Conservation (phyloP, 2,888 invertebrate genomes). For the Diachrysia chrysitis region DNA sequence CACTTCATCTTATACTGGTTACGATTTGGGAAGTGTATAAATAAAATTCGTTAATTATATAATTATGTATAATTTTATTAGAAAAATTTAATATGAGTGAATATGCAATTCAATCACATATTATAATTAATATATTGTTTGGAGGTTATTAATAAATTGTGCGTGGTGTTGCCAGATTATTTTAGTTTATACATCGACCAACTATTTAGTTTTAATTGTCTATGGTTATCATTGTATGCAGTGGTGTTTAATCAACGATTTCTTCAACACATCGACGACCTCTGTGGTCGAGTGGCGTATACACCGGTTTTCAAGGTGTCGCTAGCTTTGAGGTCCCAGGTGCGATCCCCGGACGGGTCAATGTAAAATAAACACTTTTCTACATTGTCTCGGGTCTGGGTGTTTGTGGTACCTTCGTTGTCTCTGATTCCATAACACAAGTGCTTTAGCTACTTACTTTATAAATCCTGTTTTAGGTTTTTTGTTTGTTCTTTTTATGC, state of each 20-base stretch:
- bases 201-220: conserved; percentile 49
- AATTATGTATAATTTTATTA: conserved; percentile 11
- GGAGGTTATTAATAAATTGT: conserved; percentile 2
- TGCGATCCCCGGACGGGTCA: no score
- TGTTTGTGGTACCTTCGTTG: no score
- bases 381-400: no score
- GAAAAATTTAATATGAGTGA: not conserved
- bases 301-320: no score
- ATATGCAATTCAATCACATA: conserved; percentile 17
- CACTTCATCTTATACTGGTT: conserved; percentile 9
- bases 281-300: no score
- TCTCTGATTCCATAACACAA: no score
- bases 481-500: no score
- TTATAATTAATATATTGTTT: conserved; percentile 15
- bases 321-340: no score
- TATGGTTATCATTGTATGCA: conserved; percentile 6
- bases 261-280: no score
- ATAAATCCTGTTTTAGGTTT: no score
- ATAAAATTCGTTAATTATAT: conserved; percentile 17
- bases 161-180: conserved; percentile 43
- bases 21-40: conserved; percentile 21
- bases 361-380: no score
- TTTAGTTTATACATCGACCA: conserved; percentile 52
- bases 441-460: no score
- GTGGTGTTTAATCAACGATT: not conserved